Evolutionary conservation across 2,113 vertebrate species (phyloP), one percentile per base, ranked within the genome.

Genomic region (Rhynchomys soricoides): DNA sequence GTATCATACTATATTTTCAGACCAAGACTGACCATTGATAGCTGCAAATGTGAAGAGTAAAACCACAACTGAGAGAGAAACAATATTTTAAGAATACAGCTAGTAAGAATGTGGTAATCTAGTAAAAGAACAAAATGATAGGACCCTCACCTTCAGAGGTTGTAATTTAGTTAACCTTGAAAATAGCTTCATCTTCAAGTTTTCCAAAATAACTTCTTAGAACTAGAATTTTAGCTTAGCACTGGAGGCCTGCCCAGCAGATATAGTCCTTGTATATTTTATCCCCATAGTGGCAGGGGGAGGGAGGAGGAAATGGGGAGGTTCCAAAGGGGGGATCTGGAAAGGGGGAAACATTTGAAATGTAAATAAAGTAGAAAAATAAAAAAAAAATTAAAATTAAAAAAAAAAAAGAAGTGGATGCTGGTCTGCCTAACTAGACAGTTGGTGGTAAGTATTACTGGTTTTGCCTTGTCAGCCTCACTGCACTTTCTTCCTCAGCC

Each of bases 101-200:
- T n/a, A 50, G 16, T 66, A 43, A 73, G 16, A 31, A 59, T 6
- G 0, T 82, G 24, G 89, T 24, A 94, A n/a, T 95, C 40, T 73
- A 34, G 31, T n/a, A 11, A 86, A 86, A 70, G 17, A 37, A 37
- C 85, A 34, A 34, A 70, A 43, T 59, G 12, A 8, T 83, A 34
- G 16, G 4, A n/a, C 15, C 29, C 29, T 95, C 26, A 45, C 24
- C 7, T 71, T 93, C 34, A 96, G 48, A 95, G 34, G 52, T 52
- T 34, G 79, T 86, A 29, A 71, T 75, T 93, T 93, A 66, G 62
- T 90, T 62, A 85, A 26, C 9, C 43, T 86, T 40, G 24, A 52
- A 89, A 81, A 96, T n/a, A 55, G 15, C 3, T 82, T n/a, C 17
- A 81, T 92, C 43, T 86, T 95, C 43, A 87, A 70, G 19, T 64